phyloP scores from a whole-genome alignment of 1,140 invertebrate genomes.

The Zaprionus taronus region DNA sequence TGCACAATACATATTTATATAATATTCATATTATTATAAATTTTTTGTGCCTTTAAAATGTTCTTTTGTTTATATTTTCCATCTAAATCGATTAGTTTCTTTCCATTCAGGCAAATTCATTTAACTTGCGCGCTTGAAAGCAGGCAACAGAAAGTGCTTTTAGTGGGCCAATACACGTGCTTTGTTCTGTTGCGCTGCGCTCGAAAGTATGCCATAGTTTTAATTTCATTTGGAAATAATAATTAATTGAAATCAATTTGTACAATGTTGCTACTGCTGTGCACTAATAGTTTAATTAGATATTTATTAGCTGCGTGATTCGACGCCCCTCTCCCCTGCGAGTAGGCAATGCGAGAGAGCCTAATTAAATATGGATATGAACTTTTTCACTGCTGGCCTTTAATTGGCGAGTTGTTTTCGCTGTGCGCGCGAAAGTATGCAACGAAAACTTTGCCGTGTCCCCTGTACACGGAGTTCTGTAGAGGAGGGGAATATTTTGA shows the following conservation, averaged over 20 bases:
- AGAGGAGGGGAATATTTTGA: constrained; percentile 2
- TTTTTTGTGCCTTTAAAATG: background rate
- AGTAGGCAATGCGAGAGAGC: background rate
- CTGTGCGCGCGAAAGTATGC: constrained; percentile 32
- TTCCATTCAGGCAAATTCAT: background rate
- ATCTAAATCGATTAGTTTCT: background rate
- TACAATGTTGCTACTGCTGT: background rate
- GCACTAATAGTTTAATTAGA: background rate
- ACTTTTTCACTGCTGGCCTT: background rate
- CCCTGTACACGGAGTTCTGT: background rate
- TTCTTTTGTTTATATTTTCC: background rate
- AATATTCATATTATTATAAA: background rate
- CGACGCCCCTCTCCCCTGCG: background rate
- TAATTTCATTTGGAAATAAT: background rate
- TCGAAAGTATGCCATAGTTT: background rate
- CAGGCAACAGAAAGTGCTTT: constrained; percentile 19
- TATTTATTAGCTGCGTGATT: background rate
- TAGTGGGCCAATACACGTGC: background rate
- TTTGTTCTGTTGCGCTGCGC: background rate
- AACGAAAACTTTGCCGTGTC: background rate
- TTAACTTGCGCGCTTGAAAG: background rate
- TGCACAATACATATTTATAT: too few relatives aligned
- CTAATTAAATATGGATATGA: background rate
- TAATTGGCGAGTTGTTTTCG: background rate
- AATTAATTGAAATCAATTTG: constrained; percentile 1